Base-by-base conservation (phyloP, 2,113 vertebrate species). In the Brachyhypopomus occidentalis region DNA sequence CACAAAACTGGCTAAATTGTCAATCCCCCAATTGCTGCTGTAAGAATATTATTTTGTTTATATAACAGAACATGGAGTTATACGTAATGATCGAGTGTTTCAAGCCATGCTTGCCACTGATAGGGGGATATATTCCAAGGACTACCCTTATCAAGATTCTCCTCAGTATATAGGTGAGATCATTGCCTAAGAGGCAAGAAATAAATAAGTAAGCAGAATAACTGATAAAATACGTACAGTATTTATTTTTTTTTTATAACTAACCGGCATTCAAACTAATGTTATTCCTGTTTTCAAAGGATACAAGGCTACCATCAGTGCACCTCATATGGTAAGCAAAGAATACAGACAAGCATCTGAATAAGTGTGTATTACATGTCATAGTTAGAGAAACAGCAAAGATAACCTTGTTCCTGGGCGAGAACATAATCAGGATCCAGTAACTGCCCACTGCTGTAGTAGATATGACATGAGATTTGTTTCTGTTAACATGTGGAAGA, bases 291-390 rank as follows among this genome's bases (percentile, higher is more conserved):
- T 77, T 1, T 77, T 89, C 86, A 58, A 82, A 97, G 96, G 96
- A 1, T 97, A 94, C 92, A 94, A 93, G 85, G 96, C 96, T 17
- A 97, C 96, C 2, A 97, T 97, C 91, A 97, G 96, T 20, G 96
- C 96, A 8, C 96, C 96, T 0, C 96, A 97, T 78, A 96, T 97
- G 96, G 96, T 97, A 91, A 94, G 95, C 82, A 63, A 63, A 23
- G 8, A 4, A 36, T 62, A 36, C 55, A 14, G 27, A 38, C 36
- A 14, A 8, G 17, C 71, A 45, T 80, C 6, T 74, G 59, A 62
- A 22, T 48, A 8, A 60, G 34, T 62, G 5, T 38, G 25, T 4
- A 52, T 75, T 34, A 16, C 23, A 22, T 58, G 30, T 38, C 36
- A 34, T 60, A 38, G 25, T 17, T 52, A 41, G 7, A 23, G 12